These are phyloP conservation scores for Leistus spinibarbis DNA, from an alignment of 2,888 invertebrate genomes.

Conservation along the genomic window DNA sequence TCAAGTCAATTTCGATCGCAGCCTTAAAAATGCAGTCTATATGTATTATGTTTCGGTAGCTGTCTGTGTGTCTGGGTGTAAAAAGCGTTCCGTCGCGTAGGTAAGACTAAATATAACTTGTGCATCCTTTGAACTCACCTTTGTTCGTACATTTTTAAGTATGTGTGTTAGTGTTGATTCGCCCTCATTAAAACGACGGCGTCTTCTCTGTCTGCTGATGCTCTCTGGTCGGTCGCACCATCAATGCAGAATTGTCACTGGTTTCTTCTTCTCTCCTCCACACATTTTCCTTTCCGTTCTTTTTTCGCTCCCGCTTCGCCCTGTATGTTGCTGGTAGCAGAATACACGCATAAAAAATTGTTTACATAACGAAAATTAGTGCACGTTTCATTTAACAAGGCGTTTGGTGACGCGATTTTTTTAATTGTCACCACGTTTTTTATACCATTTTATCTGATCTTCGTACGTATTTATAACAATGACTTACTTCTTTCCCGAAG, in stretches of 20 bases:
- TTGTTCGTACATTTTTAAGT: conserved; percentile 15
- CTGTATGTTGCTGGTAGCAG: not conserved
- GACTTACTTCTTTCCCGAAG: too few relatives aligned
- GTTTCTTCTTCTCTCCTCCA: conserved; percentile 9
- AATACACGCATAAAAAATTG: conserved; percentile 38
- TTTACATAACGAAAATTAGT: conserved; percentile 44
- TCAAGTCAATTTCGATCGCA: too few relatives aligned
- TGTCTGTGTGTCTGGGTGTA: not conserved
- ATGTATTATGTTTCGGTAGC: too few relatives aligned
- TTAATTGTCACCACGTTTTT: conserved; percentile 32
- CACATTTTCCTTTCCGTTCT: not conserved
- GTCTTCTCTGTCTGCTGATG: conserved; percentile 10
- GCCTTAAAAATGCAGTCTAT: not conserved
- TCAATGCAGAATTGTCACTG: conserved; percentile 16
- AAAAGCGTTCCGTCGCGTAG: conserved; percentile 13
- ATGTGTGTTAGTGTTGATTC: conserved; percentile 5
- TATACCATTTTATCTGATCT: not conserved
- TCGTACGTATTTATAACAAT: not conserved
- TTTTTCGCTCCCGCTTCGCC: not conserved
- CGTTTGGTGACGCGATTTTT: conserved; percentile 25
- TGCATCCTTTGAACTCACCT: conserved; percentile 17
- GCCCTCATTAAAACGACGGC: conserved; percentile 34
- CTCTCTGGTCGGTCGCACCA: conserved; percentile 24
- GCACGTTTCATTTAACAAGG: conserved; percentile 43
- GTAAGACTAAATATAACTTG: conserved; percentile 29